A percentile compares a stretch with the other conserved stretches of the same genome.
Evolutionary conservation across 2,113 vertebrate species (phyloP).

Genomic region (Castor canadensis): DNA sequence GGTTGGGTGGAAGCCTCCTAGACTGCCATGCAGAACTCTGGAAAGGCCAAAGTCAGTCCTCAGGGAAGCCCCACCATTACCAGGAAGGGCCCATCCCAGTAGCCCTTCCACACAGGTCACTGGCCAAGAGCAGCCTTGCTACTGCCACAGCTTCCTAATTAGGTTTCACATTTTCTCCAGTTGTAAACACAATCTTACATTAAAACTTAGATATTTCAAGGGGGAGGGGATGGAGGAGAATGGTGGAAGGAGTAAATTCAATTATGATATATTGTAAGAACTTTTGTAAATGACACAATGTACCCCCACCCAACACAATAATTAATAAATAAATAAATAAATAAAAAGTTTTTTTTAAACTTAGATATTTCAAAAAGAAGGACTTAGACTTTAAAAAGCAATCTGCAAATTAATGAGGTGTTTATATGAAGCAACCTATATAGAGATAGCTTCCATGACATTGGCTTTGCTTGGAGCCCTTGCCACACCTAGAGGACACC

Average conservation of each 20-base stretch:
- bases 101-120: rapidly evolving
- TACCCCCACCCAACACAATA: no score
- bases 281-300: no score
- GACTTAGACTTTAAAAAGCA: not conserved
- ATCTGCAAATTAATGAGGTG: not conserved
- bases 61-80: no score
- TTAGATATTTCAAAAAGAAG: not conserved
- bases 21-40: not conserved
- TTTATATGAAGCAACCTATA: not conserved
- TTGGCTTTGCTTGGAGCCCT: not conserved
- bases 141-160: not conserved
- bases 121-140: not conserved
- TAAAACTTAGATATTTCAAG: not conserved
- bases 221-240: no score
- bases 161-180: not conserved
- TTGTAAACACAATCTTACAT: not conserved
- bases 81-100: not conserved
- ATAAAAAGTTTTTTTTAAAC: no score
- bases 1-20: not conserved
- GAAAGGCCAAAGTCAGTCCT: not conserved
- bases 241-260: no score
- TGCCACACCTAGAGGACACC: not conserved
- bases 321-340: no score
- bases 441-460: not conserved
- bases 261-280: no score